Conservation (phyloP, 2,888 invertebrate genomes). For the Disparrhopalites patrizii region DNA sequence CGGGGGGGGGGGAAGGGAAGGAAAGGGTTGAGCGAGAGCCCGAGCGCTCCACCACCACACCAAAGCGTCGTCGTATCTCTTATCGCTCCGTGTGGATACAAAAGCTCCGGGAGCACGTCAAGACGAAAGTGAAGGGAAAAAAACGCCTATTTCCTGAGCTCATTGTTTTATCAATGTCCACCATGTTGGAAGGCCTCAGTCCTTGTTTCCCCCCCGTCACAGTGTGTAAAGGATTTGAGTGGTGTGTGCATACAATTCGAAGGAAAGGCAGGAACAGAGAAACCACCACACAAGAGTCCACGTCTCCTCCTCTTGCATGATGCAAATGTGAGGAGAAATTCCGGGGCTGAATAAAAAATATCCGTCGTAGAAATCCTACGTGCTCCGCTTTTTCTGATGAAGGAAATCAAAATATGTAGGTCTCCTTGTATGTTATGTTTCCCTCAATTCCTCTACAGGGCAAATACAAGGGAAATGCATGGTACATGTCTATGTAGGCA, state of each 20-base stretch:
- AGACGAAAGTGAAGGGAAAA: conserved; percentile 19
- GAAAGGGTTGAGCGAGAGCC: neutral
- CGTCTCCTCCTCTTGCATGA: neutral
- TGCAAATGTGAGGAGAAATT: conserved; percentile 2
- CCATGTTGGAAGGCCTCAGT: conserved; percentile 18
- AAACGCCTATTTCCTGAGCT: conserved; percentile 35
- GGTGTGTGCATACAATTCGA: too few species aligned
- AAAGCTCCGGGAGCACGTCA: conserved; percentile 24
- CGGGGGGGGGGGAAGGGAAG: neutral
- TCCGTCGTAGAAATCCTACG: neutral
- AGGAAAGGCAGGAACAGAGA: too few species aligned
- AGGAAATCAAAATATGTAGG: too few species aligned
- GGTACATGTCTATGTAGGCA: neutral
- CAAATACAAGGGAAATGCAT: neutral
- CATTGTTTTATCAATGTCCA: conserved; percentile 33
- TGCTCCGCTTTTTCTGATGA: too few species aligned
- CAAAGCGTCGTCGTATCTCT: too few species aligned
- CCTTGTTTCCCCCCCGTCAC: neutral
- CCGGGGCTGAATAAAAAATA: neutral
- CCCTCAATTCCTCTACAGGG: neutral
- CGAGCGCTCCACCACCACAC: too few species aligned
- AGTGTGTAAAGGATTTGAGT: too few species aligned
- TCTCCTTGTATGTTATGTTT: neutral
- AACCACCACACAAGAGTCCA: too few species aligned
- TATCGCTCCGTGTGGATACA: neutral